Base-by-base conservation (phyloP, 1,140 invertebrate genomes). In the Nebria ingens region DNA sequence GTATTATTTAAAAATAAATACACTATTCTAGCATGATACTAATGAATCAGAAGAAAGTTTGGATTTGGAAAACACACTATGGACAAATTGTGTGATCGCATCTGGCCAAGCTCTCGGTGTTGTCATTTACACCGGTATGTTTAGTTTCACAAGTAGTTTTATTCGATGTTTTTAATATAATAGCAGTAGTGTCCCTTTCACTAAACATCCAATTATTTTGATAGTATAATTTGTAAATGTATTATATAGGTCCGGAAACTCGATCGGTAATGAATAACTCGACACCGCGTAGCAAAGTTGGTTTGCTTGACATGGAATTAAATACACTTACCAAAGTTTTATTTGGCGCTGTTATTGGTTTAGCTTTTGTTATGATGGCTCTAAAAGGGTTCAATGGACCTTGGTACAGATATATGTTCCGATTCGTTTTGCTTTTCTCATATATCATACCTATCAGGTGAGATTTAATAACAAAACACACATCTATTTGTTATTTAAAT, bases 221-320 rank as follows among this genome's bases (percentile, higher is more conserved):
- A n/a, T n/a, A n/a, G n/a, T n/a, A n/a, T n/a, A n/a, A n/a, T n/a
- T n/a, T n/a, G n/a, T n/a, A 29, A 29, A 29, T 6, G 52, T 58
- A 54, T 56, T 9, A 53, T 64, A 40, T 63, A 78, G 81, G 97
- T 11, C 80, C 83, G 51, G 97, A 99, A 77, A 98, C 96, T 0
- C 79, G 96, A 56, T 93, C 90, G 61, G 88, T 97, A 1, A 99
- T 99, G 96, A 99, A 99, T 74, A 98, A 97, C 68, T 95, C 93
- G 1, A 82, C 87, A 50, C 94, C 97, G 0, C 80, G 93, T 57
- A 94, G 89, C 15, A 97, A 98, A 79, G 87, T 97, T 56, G 97
- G 97, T 13, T 76, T 97, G 2, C 73, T 99, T 1, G 97, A 99
- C 76, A 76, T 93, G 62, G 94, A 98, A 74, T 88, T 98, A 15